Evolutionary conservation across 2,113 vertebrate genomes (phyloP), one percentile per base, ranked within the genome.

Genomic region (Pluvianellus socialis): DNA sequence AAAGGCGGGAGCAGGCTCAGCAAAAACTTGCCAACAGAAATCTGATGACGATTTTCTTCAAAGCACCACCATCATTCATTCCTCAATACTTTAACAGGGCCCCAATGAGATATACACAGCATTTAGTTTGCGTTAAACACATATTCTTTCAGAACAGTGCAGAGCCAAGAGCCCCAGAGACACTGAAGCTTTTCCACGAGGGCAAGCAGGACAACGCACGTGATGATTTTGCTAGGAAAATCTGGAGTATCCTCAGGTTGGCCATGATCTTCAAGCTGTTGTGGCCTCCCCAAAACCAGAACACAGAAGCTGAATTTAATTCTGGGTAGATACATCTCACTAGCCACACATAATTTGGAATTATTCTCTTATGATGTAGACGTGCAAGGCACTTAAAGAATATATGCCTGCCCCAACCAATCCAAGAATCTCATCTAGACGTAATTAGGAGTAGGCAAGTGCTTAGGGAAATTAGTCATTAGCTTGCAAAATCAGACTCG

Each of bases 381-480:
- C 3, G 2, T n/a, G 44, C 30, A 88, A 94, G 32, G 66, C 81
- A 88, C 58, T 95, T 86, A 76, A 88, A 94, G 74, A 90, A 76
- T 79, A 96, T 47, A 67, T 50, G 62, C n/a, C 85, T 93, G 92
- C 93, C 94, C 63, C 82, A 83, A 95, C 90, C 58, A 3, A 88
- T 82, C 71, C 90, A 93, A 61, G 71, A 96, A 95, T 94, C 92
- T 94, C 92, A 96, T 96, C 96, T 94, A 95, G 77, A 91, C 30
- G 2, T 93, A 96, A 96, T 95, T 93, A 97, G 96, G n/a, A 91
- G 58, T 42, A 87, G 53, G 92, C 70, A 95, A 90, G 77, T 82
- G 93, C 77, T 96, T 94, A 87, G 84, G 93, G 96, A 97, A 95
- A 95, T 97, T 73, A 96, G 81, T 91, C 84, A 94, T 96, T 94